Conservation (phyloP, 1,140 invertebrate species). For the Penaeus japonicus region DNA sequence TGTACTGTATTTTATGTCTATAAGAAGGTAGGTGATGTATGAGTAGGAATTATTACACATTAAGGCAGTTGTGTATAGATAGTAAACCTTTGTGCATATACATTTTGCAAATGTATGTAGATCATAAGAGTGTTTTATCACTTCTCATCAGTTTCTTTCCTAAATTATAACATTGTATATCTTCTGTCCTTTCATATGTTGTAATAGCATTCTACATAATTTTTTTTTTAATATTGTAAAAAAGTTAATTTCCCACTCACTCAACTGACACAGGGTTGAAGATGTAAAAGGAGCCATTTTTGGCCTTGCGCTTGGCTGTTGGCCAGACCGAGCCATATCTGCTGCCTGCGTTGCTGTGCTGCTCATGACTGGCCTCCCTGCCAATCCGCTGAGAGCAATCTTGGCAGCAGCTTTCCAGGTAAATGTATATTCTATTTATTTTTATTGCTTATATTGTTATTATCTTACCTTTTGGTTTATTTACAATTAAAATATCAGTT, state of each 20-base stretch:
- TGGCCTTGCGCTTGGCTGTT: slow-evolving; percentile 29
- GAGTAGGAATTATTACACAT: no score
- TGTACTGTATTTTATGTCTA: neutral
- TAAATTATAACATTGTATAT: no score
- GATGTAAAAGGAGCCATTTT: slow-evolving; percentile 15
- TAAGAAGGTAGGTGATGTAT: neutral
- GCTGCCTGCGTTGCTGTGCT: slow-evolving; percentile 26
- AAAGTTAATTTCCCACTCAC: neutral
- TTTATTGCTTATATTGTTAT: neutral
- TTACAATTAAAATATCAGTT: no score
- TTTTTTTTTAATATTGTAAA: neutral
- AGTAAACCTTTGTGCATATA: no score
- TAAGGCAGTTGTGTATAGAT: no score
- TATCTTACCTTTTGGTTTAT: neutral
- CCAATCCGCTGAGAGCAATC: slow-evolving; percentile 22
- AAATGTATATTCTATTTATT: neutral
- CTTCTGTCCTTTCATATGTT: no score
- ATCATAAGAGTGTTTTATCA: no score
- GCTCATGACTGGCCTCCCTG: slow-evolving; percentile 18
- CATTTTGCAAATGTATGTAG: no score
- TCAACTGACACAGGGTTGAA: neutral
- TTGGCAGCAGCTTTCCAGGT: slow-evolving; percentile 26
- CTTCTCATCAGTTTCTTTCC: no score
- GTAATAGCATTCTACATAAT: no score
- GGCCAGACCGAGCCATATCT: slow-evolving; percentile 31